A percentile compares a stretch with the other conserved stretches of the same genome.
Conservation (phyloP, 2,113 vertebrate genomes). For the Eretmodus cyanostictus region DNA sequence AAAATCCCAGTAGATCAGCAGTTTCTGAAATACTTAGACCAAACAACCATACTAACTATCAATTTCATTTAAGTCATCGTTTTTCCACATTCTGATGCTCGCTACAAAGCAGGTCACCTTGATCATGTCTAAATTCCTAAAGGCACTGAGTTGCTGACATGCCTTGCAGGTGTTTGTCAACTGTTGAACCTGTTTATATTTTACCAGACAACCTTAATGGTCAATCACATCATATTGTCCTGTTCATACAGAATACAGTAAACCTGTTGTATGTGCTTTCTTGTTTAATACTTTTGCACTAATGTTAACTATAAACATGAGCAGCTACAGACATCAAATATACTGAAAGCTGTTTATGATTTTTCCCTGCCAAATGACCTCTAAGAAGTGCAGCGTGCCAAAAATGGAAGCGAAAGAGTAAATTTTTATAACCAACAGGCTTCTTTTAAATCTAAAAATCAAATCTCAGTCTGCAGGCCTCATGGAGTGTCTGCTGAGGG, state of each 20-base stretch:
- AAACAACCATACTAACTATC: background rate
- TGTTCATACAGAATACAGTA: background rate
- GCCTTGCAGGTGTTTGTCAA: background rate
- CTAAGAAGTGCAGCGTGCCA: background rate
- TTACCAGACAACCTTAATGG: background rate
- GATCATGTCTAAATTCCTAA: background rate
- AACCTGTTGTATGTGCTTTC: background rate
- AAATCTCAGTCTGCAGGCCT: slow-evolving; percentile 1
- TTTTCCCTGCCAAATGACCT: background rate
- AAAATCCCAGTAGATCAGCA: background rate
- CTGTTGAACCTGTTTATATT: background rate
- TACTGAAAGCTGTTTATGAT: background rate
- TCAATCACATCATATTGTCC: background rate
- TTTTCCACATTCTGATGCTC: background rate
- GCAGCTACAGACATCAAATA: background rate
- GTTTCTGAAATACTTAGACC: background rate
- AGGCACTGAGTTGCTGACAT: background rate
- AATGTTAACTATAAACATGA: background rate
- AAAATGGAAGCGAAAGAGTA: background rate
- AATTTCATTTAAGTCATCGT: background rate
- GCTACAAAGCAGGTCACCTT: rapidly evolving
- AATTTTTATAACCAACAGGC: background rate
- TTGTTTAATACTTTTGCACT: background rate
- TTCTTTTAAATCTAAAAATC: background rate
- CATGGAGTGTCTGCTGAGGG: slow-evolving; percentile 72